Base-by-base conservation (phyloP, 2,797 vertebrate genomes). In the Fratercula arctica region DNA sequence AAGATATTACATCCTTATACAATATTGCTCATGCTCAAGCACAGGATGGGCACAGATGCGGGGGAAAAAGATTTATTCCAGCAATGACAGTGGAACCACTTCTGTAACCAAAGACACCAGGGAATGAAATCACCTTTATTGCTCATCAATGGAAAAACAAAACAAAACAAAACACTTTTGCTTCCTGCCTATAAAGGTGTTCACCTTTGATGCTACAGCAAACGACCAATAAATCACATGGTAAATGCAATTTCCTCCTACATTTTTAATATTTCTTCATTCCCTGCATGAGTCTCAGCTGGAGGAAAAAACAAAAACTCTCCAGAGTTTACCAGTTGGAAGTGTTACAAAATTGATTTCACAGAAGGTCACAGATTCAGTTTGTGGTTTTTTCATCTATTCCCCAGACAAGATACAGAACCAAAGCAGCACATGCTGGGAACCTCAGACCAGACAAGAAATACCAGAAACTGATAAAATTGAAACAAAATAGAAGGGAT, bases 191-290 rank as follows among this genome's bases (percentile, higher is more conserved):
- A 31, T 66, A 92, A 91, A 91, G 67, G 9, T 77, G 41, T 96
- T 91, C 90, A 69, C 54, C 50, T 95, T 90, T 91, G 86, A 72
- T 90, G 56, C 68, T 90, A 46, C 57, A 76, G 45, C 20, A 86
- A 92, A 64, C 1, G 6, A 67, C 72, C 82, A 90, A 86, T 93
- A 91, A 94, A 95, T 92, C 93, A 92, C 68, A 64, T 7, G 28
- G 85, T 53, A 95, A 95, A 92, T 77, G 61, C 50, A 87, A 90
- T 96, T 94, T 96, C 51, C 51, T 89, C 37, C 17, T 86, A 81
- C 41, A 74, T 96, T 95, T 96, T 95, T 93, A 93, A 93, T 94
- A 96, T 93, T 89, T 94, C 82, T 93, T 93, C 66, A 84, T 89
- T 91, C 51, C 15, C 66, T 81, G 23, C 67, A 39, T 81, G 78